Base-by-base conservation (phyloP, 2,113 vertebrate genomes). In the Danionella cerebrum region DNA sequence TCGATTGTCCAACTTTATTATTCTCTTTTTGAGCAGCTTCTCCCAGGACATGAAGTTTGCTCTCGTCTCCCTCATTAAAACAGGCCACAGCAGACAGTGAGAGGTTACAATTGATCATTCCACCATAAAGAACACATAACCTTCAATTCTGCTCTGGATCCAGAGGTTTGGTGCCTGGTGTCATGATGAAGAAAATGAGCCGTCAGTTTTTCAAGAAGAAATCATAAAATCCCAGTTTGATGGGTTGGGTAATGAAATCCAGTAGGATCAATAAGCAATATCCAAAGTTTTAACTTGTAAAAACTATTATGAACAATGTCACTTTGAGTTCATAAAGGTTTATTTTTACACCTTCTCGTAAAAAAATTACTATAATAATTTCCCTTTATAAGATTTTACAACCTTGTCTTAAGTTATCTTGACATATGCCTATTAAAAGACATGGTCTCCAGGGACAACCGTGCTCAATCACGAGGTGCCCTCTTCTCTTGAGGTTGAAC, bases 231-330 rank as follows among this genome's bases (percentile, higher is more conserved):
- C 35, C 1, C 54, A 79, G 82, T 86, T 79, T 82, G 79, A 88
- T 70, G 70, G 73, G n/a, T 38, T 71, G 66, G 80, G 80, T 87
- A 88, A 89, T 86, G 84, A 83, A 84, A 42, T 65, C 74, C 78
- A 77, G 77, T 75, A 5, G 60, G 82, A 89, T 90, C 88, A 83
- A 88, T 89, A 86, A 79, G 86, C 83, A 84, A 86, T 87, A 87
- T 82, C 84, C 78, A 78, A 77, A 78, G 80, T 86, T 87, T 85
- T 86, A 85, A 85, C 78, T 76, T 76, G 58, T 83, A 81, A 84
- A 83, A 84, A 85, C 81, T 84, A 87, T 85, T 81, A 84, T 67
- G 80, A 85, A 87, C 85, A 88, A 87, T 89, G 88, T 89, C 87
- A 86, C 83, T 79, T 74, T 60, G 69, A 80, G 82, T 88, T 85